phyloP scores from a whole-genome alignment of 1,140 invertebrate genomes.

The Triops cancriformis region DNA sequence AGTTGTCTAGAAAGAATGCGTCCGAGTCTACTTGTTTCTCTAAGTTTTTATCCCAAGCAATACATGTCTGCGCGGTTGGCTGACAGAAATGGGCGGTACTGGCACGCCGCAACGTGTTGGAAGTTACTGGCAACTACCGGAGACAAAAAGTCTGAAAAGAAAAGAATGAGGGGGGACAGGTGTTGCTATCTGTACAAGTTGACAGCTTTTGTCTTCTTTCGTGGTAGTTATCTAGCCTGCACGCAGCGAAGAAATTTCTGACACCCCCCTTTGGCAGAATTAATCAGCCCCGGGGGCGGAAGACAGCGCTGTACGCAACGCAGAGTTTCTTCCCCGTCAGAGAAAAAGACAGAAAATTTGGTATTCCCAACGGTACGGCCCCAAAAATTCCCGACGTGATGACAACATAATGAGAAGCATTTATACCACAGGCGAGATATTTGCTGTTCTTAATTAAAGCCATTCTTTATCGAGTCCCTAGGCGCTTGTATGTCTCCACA shows the following conservation, averaged over 20 bases:
- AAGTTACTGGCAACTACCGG: background rate
- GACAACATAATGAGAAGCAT: background rate
- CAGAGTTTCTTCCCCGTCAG: background rate
- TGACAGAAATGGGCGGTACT: background rate
- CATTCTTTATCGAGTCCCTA: background rate
- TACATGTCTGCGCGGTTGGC: background rate
- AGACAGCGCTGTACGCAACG: background rate
- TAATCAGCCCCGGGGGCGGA: background rate
- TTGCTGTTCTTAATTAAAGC: constrained; percentile 10
- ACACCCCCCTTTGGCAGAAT: background rate
- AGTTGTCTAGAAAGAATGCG: too few relatives aligned
- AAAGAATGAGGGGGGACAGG: background rate
- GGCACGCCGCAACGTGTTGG: background rate
- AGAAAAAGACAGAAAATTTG: background rate
- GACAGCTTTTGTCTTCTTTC: background rate
- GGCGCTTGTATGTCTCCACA: background rate
- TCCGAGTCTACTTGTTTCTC: too few relatives aligned
- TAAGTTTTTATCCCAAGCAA: too few relatives aligned
- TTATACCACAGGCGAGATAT: background rate
- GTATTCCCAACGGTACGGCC: background rate
- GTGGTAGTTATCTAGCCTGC: background rate
- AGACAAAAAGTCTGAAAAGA: background rate
- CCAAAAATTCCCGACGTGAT: background rate
- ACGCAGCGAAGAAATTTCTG: background rate
- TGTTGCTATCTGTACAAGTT: too few relatives aligned